Conservation (phyloP, 2,113 vertebrate species). For the Emydura subglobosa region DNA sequence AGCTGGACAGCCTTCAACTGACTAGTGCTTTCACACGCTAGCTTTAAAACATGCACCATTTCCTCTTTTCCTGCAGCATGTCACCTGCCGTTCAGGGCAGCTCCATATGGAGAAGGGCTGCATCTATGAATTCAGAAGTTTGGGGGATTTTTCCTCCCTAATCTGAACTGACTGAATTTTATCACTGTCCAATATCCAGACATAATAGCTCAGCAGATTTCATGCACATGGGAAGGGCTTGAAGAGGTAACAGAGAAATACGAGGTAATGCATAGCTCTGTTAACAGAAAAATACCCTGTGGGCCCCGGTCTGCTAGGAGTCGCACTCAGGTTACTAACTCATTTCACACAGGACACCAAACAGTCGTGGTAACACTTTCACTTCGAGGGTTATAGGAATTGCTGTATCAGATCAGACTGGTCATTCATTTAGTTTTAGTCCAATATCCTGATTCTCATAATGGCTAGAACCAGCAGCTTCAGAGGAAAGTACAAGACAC, state of each 20-base stretch:
- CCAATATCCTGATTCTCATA: neutral
- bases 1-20: neutral
- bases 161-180: neutral
- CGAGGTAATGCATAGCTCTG: neutral
- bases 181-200: neutral
- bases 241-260: neutral
- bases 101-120: neutral
- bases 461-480: neutral
- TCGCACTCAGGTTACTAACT: neutral
- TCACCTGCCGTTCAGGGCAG: neutral
- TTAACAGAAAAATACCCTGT: neutral
- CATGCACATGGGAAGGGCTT: neutral
- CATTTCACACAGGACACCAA: neutral
- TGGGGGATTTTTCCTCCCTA: neutral
- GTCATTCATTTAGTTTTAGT: neutral
- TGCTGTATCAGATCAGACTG: neutral
- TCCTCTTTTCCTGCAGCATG: neutral
- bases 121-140: neutral
- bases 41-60: neutral
- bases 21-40: neutral
- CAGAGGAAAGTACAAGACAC: neutral
- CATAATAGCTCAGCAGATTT: neutral
- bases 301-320: neutral
- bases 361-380: neutral
- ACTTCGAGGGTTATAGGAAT: neutral